These are phyloP conservation scores for Brachyrhaphis roseni DNA, from an alignment of 2,797 vertebrate genomes.

Conservation along the genomic window DNA sequence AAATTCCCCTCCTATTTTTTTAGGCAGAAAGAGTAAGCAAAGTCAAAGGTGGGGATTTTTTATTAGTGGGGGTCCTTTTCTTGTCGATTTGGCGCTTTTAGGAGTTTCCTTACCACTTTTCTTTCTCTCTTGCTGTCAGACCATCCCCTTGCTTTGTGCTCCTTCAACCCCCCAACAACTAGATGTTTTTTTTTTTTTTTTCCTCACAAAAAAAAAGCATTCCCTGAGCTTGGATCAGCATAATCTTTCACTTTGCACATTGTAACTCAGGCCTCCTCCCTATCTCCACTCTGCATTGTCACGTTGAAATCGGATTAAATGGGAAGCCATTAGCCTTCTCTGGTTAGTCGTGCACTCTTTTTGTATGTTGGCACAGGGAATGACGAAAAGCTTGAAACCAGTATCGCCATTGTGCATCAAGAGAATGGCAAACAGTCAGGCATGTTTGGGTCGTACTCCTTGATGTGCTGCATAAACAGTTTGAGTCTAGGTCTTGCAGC, in stretches of 20 bases:
- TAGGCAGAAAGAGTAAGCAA: constrained; percentile 39
- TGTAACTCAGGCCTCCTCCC: constrained; percentile 70
- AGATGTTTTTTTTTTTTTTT: constrained; percentile 27
- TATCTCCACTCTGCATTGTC: constrained; percentile 69
- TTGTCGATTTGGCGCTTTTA: constrained; percentile 56
- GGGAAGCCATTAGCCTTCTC: constrained; percentile 66
- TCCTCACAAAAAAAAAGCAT: constrained; percentile 19
- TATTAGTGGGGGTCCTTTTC: constrained; percentile 43
- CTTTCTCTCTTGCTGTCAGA: constrained; percentile 49
- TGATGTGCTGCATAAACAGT: constrained; percentile 37
- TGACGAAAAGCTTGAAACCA: constrained; percentile 52
- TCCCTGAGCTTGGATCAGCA: constrained; percentile 74
- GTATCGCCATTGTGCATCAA: constrained; percentile 34
- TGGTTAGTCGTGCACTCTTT: constrained; percentile 57
- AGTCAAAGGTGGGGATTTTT: constrained; percentile 71
- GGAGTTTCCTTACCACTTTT: constrained; percentile 43
- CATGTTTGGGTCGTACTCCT: constrained; percentile 49
- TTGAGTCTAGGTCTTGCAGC: constrained; percentile 11
- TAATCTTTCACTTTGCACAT: constrained; percentile 79
- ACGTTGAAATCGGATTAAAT: constrained; percentile 75
- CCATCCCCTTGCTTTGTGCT: constrained; percentile 56
- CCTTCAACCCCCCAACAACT: constrained; percentile 63
- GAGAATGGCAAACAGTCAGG: constrained; percentile 41
- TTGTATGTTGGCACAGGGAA: constrained; percentile 60
- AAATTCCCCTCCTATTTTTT: constrained; percentile 52